Base-by-base conservation (phyloP, 2,113 vertebrate genomes). In the Takifugu flavidus region DNA sequence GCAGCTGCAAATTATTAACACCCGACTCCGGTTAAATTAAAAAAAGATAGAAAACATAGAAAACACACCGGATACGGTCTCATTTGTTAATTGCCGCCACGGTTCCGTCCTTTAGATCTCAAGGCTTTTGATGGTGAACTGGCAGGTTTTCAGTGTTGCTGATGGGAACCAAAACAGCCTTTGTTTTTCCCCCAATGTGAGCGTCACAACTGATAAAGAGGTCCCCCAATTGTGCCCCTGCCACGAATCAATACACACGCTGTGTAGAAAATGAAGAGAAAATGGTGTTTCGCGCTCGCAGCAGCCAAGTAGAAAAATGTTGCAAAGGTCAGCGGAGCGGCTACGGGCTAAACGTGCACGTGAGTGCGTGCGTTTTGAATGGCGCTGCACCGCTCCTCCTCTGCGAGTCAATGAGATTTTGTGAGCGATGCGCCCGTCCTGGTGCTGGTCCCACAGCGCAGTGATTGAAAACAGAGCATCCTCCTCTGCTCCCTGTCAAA, bases 11-110 rank as follows among this genome's bases (percentile, higher is more conserved):
- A 75, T 76, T 44, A 79, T 79, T 59, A 63, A 82, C 65, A 83
- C 45, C 68, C 56, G 69, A 13, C 56, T 56, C 77, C 59, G 61
- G 62, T 75, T 75, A 78, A 89, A 87, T 88, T 72, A 82, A 83
- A 86, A 89, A 31, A 80, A 56, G 29, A 68, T 78, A 80, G 13
- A 84, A 86, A 84, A 82, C 68, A 83, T 82, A 83, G 54, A 86
- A 85, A 83, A 25, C 56, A n/a, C 13, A 47, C 12, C 29, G 59
- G 59, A 57, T 43, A 66, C 74, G 12, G 65, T 58, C 43, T 71
- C 52, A 14, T 58, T 64, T 39, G 31, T 58, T 56, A 56, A 53
- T 53, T 49, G 6, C 10, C 20, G 60, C 43, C 15, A 34, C 34
- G 11, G 7, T 43, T 64, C 49, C 26, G 57, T 31, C 67, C 58